Base-by-base conservation (phyloP, 30 jellyfish, hydroid and myxozoan species). In the Sanderia malayensis region DNA sequence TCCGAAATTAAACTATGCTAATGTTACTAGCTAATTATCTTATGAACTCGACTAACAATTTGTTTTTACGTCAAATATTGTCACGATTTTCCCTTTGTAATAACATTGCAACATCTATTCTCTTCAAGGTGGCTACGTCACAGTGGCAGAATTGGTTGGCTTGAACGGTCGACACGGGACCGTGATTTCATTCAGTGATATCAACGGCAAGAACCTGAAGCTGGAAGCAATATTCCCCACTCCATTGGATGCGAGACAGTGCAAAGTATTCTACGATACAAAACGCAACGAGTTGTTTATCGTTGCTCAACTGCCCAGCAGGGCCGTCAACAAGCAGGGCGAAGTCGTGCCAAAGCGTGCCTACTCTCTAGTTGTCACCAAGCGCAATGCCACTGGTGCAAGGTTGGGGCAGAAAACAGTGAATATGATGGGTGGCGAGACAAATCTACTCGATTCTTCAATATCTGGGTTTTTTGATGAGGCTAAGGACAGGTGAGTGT, bases 41-140 rank as follows among this genome's bases (percentile, higher is more conserved):
- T n/a, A n/a, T n/a, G n/a, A n/a, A n/a, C n/a, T n/a, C n/a, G n/a
- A n/a, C n/a, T n/a, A n/a, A n/a, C n/a, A n/a, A n/a, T n/a, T n/a
- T n/a, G n/a, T n/a, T n/a, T n/a, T n/a, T n/a, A n/a, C n/a, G n/a
- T n/a, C n/a, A n/a, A n/a, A n/a, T n/a, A n/a, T n/a, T n/a, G n/a
- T n/a, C n/a, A n/a, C n/a, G n/a, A n/a, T n/a, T n/a, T n/a, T n/a
- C n/a, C n/a, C n/a, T n/a, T n/a, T n/a, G n/a, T n/a, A n/a, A n/a
- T n/a, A n/a, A n/a, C n/a, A n/a, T n/a, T n/a, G n/a, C n/a, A n/a
- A n/a, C n/a, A n/a, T n/a, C n/a, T n/a, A n/a, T 15, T 18, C 0
- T 24, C 22, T 44, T 71, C 21, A 22, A 82, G 94, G 46, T 73
- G 94, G 94, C n/a, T 82, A 82, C 69, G 74, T 72, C 22, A 41